A percentile compares a stretch with the other conserved stretches of the same genome.
Evolutionary conservation across 2,888 invertebrate species (phyloP).

Genomic region (Tinea pellionella): DNA sequence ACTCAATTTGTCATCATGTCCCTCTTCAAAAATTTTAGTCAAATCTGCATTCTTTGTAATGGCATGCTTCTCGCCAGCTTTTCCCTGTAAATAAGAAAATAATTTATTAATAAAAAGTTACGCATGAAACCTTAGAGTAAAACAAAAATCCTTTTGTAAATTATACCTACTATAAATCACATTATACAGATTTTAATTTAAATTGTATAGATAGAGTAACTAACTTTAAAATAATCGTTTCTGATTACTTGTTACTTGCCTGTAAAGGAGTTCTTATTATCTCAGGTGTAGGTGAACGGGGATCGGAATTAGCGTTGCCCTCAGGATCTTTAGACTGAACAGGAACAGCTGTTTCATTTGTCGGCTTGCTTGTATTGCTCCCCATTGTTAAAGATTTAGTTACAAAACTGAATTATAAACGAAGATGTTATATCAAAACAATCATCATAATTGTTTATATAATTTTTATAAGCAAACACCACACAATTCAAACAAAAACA

Average conservation of each 20-base stretch:
- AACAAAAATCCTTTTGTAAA: no score
- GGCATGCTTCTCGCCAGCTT: slow-evolving; percentile 46
- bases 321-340: slow-evolving; percentile 37
- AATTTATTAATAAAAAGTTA: no score
- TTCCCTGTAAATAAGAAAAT: slow-evolving; percentile 37
- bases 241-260: slow-evolving; percentile 40
- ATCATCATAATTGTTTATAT: background rate
- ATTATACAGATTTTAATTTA: no score
- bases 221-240: no score
- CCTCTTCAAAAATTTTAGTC: slow-evolving; percentile 55
- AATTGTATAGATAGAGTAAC: no score
- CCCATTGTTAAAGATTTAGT: slow-evolving; percentile 37
- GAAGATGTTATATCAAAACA: background rate
- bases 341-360: slow-evolving; percentile 31
- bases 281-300: slow-evolving; percentile 71
- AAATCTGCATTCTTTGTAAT: slow-evolving; percentile 63
- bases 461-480: background rate
- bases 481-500: background rate
- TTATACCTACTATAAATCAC: no score
- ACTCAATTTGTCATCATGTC: slow-evolving; percentile 38
- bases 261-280: slow-evolving; percentile 71
- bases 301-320: slow-evolving; percentile 49
- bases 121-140: no score
- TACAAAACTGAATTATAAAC: background rate
- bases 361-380: slow-evolving; percentile 50